Evolutionary conservation across 2,888 invertebrate genomes (phyloP).

Genomic region (Pristionchus arcanus): DNA sequence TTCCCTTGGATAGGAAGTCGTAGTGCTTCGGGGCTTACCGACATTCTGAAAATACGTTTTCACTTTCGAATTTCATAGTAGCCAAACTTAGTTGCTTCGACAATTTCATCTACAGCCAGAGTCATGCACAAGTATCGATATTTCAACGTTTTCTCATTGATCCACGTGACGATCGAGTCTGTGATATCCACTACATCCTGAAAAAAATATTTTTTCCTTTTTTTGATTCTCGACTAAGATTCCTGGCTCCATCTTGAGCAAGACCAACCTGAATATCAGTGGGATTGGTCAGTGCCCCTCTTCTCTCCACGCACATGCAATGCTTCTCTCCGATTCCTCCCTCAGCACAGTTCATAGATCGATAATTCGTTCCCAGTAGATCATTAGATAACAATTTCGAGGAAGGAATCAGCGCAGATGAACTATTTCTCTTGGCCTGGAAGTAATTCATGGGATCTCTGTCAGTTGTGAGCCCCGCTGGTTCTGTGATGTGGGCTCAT

Average conservation of each 20-base stretch:
- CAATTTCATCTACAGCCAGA: neutral
- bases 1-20: constrained; percentile 7
- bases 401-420: neutral
- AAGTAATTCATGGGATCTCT: neutral
- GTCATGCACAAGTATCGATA: neutral
- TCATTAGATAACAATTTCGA: neutral
- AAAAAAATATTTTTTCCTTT: neutral
- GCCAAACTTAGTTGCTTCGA: neutral
- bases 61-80: neutral
- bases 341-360: neutral
- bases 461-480: neutral
- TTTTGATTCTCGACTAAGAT: too few relatives aligned
- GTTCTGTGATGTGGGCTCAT: neutral
- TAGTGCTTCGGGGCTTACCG: neutral
- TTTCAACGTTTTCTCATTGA: constrained; percentile 22
- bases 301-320: constrained; percentile 41
- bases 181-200: constrained; percentile 18
- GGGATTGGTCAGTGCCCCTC: neutral
- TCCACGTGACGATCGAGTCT: constrained; percentile 11
- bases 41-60: neutral
- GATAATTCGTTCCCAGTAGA: constrained; percentile 4
- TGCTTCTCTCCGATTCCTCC: constrained; percentile 8
- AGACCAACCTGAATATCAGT: neutral
- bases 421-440: neutral
- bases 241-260: neutral